These are phyloP conservation scores for Melinaea marsaeus DNA, from an alignment of 2,888 invertebrate genomes.

Conservation along the genomic window DNA sequence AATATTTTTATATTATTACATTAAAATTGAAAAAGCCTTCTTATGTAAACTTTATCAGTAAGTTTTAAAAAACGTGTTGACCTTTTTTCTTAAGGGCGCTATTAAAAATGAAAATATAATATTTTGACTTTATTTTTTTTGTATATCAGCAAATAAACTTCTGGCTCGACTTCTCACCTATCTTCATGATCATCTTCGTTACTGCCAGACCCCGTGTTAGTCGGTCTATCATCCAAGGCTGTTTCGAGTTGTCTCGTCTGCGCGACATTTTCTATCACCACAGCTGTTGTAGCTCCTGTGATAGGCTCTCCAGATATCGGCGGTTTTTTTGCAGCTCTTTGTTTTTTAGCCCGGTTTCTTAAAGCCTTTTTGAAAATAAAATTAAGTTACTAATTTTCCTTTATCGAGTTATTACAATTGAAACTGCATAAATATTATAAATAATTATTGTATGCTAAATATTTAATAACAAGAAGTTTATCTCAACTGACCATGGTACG, in stretches of 20 bases:
- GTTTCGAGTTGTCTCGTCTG: slow-evolving; percentile 90
- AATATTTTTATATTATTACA: too few species aligned
- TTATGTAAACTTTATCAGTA: too few species aligned
- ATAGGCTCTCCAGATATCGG: slow-evolving; percentile 83
- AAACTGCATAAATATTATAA: too few species aligned
- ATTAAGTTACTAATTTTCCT: too few species aligned
- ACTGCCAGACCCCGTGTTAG: slow-evolving; percentile 85
- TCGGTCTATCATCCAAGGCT: slow-evolving; percentile 87
- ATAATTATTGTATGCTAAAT: too few species aligned
- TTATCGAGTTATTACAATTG: too few species aligned
- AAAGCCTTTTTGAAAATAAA: slow-evolving; percentile 80
- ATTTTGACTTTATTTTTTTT: too few species aligned
- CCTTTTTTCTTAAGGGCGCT: too few species aligned
- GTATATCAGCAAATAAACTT: background rate
- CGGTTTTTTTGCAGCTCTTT: slow-evolving; percentile 87
- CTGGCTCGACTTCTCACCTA: slow-evolving; percentile 42
- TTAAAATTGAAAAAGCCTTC: too few species aligned
- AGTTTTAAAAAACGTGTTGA: too few species aligned
- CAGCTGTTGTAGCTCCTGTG: slow-evolving; percentile 84
- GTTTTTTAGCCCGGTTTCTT: slow-evolving; percentile 89
- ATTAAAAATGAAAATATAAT: background rate
- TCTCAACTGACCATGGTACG: too few species aligned
- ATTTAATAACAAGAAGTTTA: too few species aligned
- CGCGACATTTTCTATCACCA: slow-evolving; percentile 93
- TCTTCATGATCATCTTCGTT: slow-evolving; percentile 63